phyloP scores from a whole-genome alignment of 1,140 invertebrate genomes.

The Alviniconcha marisindica region DNA sequence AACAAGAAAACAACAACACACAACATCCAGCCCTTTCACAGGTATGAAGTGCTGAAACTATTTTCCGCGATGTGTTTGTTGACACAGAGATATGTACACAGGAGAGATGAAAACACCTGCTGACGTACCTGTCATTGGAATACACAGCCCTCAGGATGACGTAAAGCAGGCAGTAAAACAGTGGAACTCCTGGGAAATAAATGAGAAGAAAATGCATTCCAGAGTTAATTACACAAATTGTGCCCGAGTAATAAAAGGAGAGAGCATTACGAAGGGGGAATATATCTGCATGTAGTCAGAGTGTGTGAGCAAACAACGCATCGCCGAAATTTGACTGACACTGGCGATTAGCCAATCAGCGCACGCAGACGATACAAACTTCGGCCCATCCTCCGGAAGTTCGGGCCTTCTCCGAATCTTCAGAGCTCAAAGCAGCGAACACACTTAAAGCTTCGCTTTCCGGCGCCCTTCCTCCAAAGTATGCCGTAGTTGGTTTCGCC shows the following conservation, averaged over 20 bases:
- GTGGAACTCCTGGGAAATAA: conserved; percentile 12
- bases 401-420: too few relatives aligned
- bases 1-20: background rate
- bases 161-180: conserved; percentile 9
- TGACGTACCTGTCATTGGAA: conserved; percentile 9
- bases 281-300: too few relatives aligned
- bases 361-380: background rate
- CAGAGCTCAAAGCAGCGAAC: too few relatives aligned
- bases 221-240: too few relatives aligned
- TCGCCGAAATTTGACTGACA: too few relatives aligned
- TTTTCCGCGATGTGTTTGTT: too few relatives aligned
- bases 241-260: too few relatives aligned
- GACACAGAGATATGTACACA: background rate
- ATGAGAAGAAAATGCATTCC: too few relatives aligned
- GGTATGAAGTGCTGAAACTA: background rate
- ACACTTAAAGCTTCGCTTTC: too few relatives aligned
- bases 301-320: background rate
- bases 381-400: too few relatives aligned
- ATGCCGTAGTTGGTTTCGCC: too few relatives aligned
- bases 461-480: too few relatives aligned
- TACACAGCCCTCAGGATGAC: conserved; percentile 12
- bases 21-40: background rate
- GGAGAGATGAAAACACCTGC: background rate
- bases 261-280: background rate
- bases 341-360: background rate